A percentile compares a stretch with the other conserved stretches of the same genome.
phyloP scores from a whole-genome alignment of 2,888 invertebrate species.

The Miltochrista miniata region DNA sequence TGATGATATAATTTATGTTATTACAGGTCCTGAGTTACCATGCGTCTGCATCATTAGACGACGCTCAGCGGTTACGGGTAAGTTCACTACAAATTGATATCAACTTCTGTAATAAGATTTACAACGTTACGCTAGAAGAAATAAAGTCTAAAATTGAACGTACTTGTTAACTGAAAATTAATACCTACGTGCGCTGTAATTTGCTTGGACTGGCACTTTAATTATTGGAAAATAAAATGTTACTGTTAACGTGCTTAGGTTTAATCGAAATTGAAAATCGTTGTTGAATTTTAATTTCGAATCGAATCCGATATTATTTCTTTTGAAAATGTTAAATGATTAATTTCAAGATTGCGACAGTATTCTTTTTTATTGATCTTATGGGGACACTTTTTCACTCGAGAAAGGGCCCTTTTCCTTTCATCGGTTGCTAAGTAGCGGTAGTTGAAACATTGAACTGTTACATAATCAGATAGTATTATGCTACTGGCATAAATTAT shows the following conservation, averaged over 20 bases:
- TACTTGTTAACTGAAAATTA: slow-evolving; percentile 20
- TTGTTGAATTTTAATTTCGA: neutral
- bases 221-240: slow-evolving; percentile 29
- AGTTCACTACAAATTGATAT: slow-evolving; percentile 56
- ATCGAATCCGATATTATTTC: neutral
- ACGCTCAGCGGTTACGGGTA: slow-evolving; percentile 93
- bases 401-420: too few relatives aligned
- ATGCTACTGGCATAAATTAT: too few relatives aligned
- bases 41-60: slow-evolving; percentile 95
- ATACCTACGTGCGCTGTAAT: slow-evolving; percentile 8
- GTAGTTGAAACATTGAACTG: too few relatives aligned
- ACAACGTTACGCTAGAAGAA: neutral
- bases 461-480: too few relatives aligned
- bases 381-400: too few relatives aligned
- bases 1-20: slow-evolving; percentile 20
- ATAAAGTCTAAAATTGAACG: neutral
- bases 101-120: neutral
- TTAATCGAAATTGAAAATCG: neutral
- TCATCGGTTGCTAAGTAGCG: too few relatives aligned
- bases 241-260: slow-evolving; percentile 1
- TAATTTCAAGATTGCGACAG: too few relatives aligned
- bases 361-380: too few relatives aligned
- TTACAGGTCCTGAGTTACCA: slow-evolving; percentile 93
- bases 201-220: slow-evolving; percentile 11
- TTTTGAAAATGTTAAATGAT: too few relatives aligned